Conservation (phyloP, 2,888 invertebrate species). For the Notodromas monacha region DNA sequence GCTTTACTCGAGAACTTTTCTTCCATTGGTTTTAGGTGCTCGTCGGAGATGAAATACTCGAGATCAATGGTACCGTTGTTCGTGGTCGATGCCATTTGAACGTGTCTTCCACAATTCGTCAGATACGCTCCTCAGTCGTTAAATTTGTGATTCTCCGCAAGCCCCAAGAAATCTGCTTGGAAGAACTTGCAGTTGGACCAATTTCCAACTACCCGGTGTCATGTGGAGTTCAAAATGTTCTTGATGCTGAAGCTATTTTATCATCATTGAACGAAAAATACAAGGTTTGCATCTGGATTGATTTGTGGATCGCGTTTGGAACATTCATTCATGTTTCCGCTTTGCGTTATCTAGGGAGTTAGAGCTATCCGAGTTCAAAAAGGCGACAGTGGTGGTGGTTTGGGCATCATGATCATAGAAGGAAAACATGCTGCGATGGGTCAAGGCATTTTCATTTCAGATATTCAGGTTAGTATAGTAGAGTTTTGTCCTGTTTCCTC, state of each 20-base stretch:
- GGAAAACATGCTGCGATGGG: constrained; percentile 70
- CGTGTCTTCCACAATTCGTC: constrained; percentile 79
- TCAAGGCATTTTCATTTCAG: constrained; percentile 66
- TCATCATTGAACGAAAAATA: no score
- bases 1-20: no score
- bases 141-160: constrained; percentile 59
- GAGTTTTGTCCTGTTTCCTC: no score
- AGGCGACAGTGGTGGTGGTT: no score
- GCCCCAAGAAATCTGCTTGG: constrained; percentile 26
- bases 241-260: no score
- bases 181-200: constrained; percentile 62
- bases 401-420: constrained; percentile 81
- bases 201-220: constrained; percentile 50
- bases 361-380: no score
- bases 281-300: no score
- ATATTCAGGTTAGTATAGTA: constrained; percentile 62
- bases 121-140: constrained; percentile 42
- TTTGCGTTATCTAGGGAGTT: no score
- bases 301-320: no score
- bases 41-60: constrained; percentile 75
- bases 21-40: no score
- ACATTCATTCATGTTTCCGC: no score
- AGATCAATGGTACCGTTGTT: constrained; percentile 76
- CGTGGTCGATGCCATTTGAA: constrained; percentile 82
- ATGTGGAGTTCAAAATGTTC: no score